Percentiles rank a stretch among this genome's conserved stretches.
These are phyloP conservation scores for Pandemis corylana DNA, from an alignment of 2,888 invertebrate genomes.

Conservation along the genomic window DNA sequence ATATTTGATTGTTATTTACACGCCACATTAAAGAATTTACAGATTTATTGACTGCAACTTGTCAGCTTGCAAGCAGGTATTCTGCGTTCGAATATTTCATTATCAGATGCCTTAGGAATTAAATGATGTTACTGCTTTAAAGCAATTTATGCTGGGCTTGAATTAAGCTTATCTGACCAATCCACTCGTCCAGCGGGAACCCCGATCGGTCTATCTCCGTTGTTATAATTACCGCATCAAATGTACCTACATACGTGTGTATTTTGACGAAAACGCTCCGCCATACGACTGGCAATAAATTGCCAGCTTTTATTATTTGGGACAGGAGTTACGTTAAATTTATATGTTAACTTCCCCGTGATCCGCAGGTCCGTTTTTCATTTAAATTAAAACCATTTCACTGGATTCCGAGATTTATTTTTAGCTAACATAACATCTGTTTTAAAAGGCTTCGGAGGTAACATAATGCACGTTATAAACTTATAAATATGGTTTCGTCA, in stretches of 20 bases:
- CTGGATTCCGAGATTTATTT: slow-evolving; percentile 5
- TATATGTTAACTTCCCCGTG: slow-evolving; percentile 21
- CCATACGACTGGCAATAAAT: slow-evolving; percentile 22
- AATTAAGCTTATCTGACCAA: neutral
- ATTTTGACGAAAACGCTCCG: slow-evolving; percentile 11
- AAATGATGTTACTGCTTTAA: neutral
- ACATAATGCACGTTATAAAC: slow-evolving; percentile 1
- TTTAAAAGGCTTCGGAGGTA: slow-evolving; percentile 16
- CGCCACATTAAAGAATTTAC: neutral
- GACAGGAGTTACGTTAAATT: slow-evolving; percentile 26
- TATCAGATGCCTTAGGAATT: neutral
- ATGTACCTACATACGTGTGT: slow-evolving; percentile 4
- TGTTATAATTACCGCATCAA: slow-evolving; percentile 27
- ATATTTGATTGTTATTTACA: no score
- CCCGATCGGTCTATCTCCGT: slow-evolving; percentile 21
- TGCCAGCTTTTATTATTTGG: slow-evolving; percentile 28
- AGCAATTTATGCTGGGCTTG: neutral
- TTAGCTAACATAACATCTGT: slow-evolving; percentile 14
- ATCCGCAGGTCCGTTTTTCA: slow-evolving; percentile 29
- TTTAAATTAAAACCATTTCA: slow-evolving; percentile 26
- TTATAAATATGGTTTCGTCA: slow-evolving; percentile 9
- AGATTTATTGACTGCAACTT: neutral
- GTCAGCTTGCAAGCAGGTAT: neutral
- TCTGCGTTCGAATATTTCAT: neutral
- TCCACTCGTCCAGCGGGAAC: slow-evolving; percentile 8